Percentiles rank a stretch among this genome's conserved stretches.
phyloP scores from a whole-genome alignment of 2,113 vertebrate species.

The Paratilapia polleni region DNA sequence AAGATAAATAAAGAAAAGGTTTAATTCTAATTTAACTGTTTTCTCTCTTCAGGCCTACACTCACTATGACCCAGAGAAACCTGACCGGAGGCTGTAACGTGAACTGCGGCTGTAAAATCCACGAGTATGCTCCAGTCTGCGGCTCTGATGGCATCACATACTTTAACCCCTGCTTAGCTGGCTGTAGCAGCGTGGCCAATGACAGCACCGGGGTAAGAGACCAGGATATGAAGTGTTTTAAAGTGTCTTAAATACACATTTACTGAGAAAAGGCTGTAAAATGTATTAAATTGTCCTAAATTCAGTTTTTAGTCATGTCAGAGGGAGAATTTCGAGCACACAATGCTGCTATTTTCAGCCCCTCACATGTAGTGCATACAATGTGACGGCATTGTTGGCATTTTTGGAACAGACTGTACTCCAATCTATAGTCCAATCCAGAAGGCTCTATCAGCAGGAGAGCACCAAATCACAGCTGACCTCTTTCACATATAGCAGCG shows the following conservation, averaged over 20 bases:
- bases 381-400: not conserved
- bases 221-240: accelerated
- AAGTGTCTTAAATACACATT: too few relatives aligned
- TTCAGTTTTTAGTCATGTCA: not conserved
- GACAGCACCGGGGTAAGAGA: conserved; percentile 89
- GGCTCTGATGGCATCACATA: conserved; percentile 99
- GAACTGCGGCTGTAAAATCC: conserved; percentile 95
- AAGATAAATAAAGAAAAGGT: too few relatives aligned
- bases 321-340: too few relatives aligned
- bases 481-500: too few relatives aligned
- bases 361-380: accelerated
- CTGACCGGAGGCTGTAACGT: conserved; percentile 97
- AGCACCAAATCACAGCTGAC: too few relatives aligned
- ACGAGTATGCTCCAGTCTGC: conserved; percentile 97
- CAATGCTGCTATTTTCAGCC: not conserved
- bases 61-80: conserved; percentile 96
- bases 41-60: conserved; percentile 85
- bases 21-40: not conserved
- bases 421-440: too few relatives aligned
- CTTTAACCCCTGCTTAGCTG: conserved; percentile 97
- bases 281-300: not conserved
- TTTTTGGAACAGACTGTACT: not conserved
- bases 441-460: too few relatives aligned
- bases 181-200: conserved; percentile 90
- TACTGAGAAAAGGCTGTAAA: too few relatives aligned